Conservation (phyloP, 1,140 invertebrate genomes). For the Nylanderia fulva region DNA sequence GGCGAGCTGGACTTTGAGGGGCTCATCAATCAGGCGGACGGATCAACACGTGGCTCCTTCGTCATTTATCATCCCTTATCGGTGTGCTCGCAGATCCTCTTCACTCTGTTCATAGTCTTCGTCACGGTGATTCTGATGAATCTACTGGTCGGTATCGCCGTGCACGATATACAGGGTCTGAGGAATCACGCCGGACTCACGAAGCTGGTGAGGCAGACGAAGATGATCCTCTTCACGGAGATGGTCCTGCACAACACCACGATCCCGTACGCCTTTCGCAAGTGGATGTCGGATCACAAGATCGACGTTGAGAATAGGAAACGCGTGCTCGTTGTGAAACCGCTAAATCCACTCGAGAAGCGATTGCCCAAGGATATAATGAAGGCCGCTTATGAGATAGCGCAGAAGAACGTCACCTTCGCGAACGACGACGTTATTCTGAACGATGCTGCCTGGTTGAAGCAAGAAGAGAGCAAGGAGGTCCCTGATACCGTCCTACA, state of each 20-base stretch:
- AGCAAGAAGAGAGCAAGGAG: constrained; percentile 72
- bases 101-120: constrained; percentile 88
- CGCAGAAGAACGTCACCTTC: constrained; percentile 83
- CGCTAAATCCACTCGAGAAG: constrained; percentile 89
- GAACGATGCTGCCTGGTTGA: constrained; percentile 75
- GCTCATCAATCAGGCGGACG: constrained; percentile 86
- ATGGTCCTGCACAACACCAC: constrained; percentile 88
- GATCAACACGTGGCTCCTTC: constrained; percentile 73
- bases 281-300: constrained; percentile 82
- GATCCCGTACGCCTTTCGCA: constrained; percentile 84
- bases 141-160: constrained; percentile 89
- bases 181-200: constrained; percentile 89
- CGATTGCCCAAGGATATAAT: constrained; percentile 88
- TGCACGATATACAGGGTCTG: constrained; percentile 89
- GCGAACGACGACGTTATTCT: constrained; percentile 76
- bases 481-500: constrained; percentile 68
- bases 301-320: constrained; percentile 83
- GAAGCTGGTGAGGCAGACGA: constrained; percentile 89
- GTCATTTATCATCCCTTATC: constrained; percentile 84
- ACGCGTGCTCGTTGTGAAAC: constrained; percentile 88
- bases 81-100: constrained; percentile 88
- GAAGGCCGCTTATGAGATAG: constrained; percentile 88
- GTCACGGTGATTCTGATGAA: constrained; percentile 91
- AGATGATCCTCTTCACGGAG: constrained; percentile 89
- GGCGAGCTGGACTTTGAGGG: constrained; percentile 89